Evolutionary conservation across 1,140 invertebrate genomes (phyloP).

Genomic region (Cataglyphis hispanica): DNA sequence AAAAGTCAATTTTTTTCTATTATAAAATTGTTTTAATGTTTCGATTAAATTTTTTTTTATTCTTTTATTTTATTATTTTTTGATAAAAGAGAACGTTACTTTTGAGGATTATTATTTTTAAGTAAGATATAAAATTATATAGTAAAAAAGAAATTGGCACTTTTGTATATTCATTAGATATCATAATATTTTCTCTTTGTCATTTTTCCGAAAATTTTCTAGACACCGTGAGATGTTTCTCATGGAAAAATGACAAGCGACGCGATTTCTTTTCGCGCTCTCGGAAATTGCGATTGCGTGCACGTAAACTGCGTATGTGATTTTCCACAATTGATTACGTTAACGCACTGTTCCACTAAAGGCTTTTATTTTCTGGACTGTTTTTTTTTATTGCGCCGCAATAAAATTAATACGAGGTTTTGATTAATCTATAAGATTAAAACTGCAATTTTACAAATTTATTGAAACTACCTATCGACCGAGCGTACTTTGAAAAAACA

Average conservation of each 20-base stretch:
- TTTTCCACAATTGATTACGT: conserved; percentile 35
- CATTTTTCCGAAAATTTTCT: neutral
- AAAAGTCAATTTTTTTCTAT: neutral
- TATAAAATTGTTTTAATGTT: neutral
- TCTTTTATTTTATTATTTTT: too few species aligned
- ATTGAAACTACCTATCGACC: neutral
- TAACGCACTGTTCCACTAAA: conserved; percentile 5
- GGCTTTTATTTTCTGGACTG: neutral
- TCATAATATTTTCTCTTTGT: neutral
- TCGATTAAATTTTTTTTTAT: neutral
- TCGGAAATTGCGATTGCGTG: neutral
- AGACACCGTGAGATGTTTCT: neutral
- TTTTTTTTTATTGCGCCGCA: too few species aligned
- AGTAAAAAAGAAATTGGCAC: neutral
- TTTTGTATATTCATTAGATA: neutral
- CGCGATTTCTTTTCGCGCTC: conserved; percentile 45
- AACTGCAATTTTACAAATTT: neutral
- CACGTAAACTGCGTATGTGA: neutral
- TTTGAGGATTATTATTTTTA: neutral
- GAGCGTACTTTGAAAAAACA: neutral
- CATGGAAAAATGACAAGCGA: neutral
- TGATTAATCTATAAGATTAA: too few species aligned
- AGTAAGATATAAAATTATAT: neutral
- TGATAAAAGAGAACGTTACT: neutral
- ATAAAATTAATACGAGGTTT: neutral